phyloP scores from a whole-genome alignment of 2,113 vertebrate species.

The Protobothrops flavoviridis region DNA sequence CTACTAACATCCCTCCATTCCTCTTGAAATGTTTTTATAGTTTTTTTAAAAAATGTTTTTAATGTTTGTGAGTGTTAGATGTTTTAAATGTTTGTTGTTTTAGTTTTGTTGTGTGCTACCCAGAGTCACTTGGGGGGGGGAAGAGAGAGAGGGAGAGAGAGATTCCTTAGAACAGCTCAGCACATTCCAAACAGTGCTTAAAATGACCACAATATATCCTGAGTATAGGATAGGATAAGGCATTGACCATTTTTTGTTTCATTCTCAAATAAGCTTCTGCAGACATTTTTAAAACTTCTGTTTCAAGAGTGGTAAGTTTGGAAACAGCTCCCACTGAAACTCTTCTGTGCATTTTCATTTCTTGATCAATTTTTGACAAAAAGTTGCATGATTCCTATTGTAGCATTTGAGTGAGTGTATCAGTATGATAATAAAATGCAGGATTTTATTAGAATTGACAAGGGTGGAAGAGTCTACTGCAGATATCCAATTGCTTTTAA shows the following conservation, averaged over 20 bases:
- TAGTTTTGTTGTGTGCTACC: neutral
- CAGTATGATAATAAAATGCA: neutral
- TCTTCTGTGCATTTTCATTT: neutral
- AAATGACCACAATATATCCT: neutral
- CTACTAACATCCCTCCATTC: neutral
- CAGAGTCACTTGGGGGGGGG: no score
- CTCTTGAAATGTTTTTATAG: neutral
- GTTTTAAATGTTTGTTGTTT: neutral
- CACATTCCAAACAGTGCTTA: neutral
- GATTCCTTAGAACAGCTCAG: neutral
- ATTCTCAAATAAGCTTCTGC: neutral
- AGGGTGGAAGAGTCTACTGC: slow-evolving; percentile 7
- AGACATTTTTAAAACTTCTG: neutral
- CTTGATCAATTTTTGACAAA: neutral
- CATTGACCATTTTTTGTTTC: neutral
- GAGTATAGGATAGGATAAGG: neutral
- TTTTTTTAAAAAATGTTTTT: neutral
- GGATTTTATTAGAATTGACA: slow-evolving; percentile 11
- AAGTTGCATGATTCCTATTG: neutral
- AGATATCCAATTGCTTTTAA: slow-evolving; percentile 16
- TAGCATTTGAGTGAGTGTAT: neutral
- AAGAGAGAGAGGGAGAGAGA: no score
- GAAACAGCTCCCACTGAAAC: neutral
- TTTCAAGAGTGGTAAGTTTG: neutral
- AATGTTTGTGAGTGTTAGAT: neutral